These are phyloP conservation scores for Platerodrilus igneus DNA, from an alignment of 2,888 invertebrate genomes.

Conservation along the genomic window DNA sequence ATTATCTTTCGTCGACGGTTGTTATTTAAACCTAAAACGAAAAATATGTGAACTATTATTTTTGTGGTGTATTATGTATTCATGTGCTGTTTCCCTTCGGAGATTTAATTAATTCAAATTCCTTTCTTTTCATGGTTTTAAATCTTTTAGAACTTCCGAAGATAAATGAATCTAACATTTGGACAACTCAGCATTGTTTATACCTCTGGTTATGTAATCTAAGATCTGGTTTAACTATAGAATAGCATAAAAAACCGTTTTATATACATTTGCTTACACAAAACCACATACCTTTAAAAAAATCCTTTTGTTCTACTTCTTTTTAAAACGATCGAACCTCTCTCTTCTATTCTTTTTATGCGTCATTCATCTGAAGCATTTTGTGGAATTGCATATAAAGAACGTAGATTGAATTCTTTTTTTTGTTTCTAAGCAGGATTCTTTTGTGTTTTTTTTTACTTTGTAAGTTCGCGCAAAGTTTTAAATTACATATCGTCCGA, in stretches of 20 bases:
- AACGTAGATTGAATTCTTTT: constrained; percentile 22
- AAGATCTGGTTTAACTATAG: constrained; percentile 9
- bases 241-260: constrained; percentile 19
- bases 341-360: constrained; percentile 17
- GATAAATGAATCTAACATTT: no score
- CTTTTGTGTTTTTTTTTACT: constrained; percentile 19
- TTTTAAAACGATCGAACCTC: constrained; percentile 22
- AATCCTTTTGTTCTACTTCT: constrained; percentile 22
- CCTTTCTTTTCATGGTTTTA: no score
- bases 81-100: no score
- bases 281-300: constrained; percentile 22
- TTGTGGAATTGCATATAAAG: constrained; percentile 21
- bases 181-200: no score
- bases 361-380: constrained; percentile 22
- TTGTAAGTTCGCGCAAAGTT: no score
- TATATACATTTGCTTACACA: constrained; percentile 19
- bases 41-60: no score
- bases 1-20: no score
- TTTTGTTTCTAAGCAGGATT: constrained; percentile 17
- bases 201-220: constrained; percentile 11
- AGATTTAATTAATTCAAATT: no score
- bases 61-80: no score
- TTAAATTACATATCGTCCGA: no score
- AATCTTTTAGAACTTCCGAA: no score
- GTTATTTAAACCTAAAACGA: no score